Percentiles rank a stretch among this genome's conserved stretches.
These are phyloP conservation scores for Betta splendens DNA, from an alignment of 2,797 vertebrate genomes.

Conservation along the genomic window DNA sequence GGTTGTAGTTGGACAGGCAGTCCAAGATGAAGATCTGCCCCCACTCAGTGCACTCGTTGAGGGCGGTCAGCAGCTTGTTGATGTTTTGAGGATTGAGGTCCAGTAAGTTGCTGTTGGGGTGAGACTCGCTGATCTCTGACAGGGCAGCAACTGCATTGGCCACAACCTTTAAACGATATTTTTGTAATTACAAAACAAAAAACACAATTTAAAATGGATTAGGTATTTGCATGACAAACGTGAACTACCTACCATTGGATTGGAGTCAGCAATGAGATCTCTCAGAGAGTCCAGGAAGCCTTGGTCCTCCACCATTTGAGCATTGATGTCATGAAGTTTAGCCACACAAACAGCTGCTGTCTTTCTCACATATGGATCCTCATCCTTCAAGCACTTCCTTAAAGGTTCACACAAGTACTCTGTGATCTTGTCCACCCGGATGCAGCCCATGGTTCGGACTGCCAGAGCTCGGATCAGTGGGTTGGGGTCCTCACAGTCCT, in stretches of 20 bases:
- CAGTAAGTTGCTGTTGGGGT: slow-evolving; percentile 96
- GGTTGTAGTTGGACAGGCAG: slow-evolving; percentile 96
- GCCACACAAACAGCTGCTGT: slow-evolving; percentile 97
- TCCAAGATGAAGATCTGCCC: slow-evolving; percentile 99
- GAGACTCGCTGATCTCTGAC: slow-evolving; percentile 96
- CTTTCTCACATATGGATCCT: slow-evolving; percentile 97
- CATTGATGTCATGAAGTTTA: slow-evolving; percentile 98
- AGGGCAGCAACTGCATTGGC: slow-evolving; percentile 96
- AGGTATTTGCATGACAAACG: background rate
- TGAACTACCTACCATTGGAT: slow-evolving; percentile 89
- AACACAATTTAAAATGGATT: no score
- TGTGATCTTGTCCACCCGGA: slow-evolving; percentile 97
- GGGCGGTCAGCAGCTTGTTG: slow-evolving; percentile 96
- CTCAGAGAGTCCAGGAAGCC: slow-evolving; percentile 96
- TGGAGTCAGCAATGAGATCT: slow-evolving; percentile 97
- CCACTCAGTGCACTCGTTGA: slow-evolving; percentile 98
- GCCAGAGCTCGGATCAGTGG: slow-evolving; percentile 96
- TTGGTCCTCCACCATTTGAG: slow-evolving; percentile 99
- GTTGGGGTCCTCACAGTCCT: slow-evolving; percentile 99
- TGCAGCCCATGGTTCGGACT: slow-evolving; percentile 98
- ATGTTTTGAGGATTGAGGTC: slow-evolving; percentile 98
- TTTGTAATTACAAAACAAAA: no score
- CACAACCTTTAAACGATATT: slow-evolving; percentile 84
- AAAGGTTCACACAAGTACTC: slow-evolving; percentile 98
- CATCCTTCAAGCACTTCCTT: slow-evolving; percentile 97